A percentile compares a stretch with the other conserved stretches of the same genome.
phyloP scores from a whole-genome alignment of 2,888 invertebrate species.

The Ethmia dodecea region DNA sequence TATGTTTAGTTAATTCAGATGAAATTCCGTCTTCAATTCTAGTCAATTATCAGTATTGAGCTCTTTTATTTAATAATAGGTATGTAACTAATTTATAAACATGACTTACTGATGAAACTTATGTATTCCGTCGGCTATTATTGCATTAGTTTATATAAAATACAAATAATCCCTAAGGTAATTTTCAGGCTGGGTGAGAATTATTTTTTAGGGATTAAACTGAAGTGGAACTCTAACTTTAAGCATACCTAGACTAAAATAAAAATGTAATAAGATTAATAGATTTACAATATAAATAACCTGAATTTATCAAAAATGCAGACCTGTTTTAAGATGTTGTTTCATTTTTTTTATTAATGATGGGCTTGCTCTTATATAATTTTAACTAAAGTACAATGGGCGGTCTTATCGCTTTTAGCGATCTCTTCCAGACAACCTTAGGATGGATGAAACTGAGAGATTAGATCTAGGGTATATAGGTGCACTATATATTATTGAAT shows the following conservation, averaged over 20 bases:
- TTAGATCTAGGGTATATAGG: too few species aligned
- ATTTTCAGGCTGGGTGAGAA: slow-evolving; percentile 60
- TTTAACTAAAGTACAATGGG: too few species aligned
- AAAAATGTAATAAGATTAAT: slow-evolving; percentile 14
- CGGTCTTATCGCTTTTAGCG: too few species aligned
- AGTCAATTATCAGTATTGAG: slow-evolving; percentile 38
- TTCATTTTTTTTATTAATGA: slow-evolving; percentile 35
- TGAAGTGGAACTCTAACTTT: not conserved
- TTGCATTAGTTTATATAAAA: too few species aligned
- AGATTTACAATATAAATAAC: slow-evolving; percentile 30
- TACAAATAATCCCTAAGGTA: slow-evolving; percentile 23
- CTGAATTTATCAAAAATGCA: slow-evolving; percentile 30
- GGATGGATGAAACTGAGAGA: too few species aligned
- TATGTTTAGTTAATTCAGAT: slow-evolving; percentile 1
- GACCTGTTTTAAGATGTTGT: slow-evolving; percentile 36
- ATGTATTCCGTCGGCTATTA: too few species aligned
- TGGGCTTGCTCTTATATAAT: too few species aligned
- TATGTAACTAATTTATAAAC: not conserved
- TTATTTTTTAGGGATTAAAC: slow-evolving; percentile 31
- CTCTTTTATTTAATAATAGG: not conserved
- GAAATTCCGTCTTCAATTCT: slow-evolving; percentile 26
- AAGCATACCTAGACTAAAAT: slow-evolving; percentile 6
- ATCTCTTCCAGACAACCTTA: too few species aligned
- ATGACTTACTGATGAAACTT: not conserved
- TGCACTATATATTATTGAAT: too few species aligned